Evolutionary conservation across 2,888 invertebrate genomes (phyloP).

Genomic region (Atrina japonica): DNA sequence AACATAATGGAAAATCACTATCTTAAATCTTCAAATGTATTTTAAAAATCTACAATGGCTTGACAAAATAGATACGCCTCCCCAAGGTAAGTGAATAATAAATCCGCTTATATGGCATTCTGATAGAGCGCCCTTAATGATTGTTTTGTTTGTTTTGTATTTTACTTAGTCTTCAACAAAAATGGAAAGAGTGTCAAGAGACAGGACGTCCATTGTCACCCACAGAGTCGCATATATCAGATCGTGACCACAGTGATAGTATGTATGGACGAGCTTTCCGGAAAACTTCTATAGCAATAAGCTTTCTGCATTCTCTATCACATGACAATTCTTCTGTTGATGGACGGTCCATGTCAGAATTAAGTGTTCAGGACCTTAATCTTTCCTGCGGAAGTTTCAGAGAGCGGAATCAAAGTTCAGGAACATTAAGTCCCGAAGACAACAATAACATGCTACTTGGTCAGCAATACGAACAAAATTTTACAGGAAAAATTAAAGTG

Average conservation of each 20-base stretch:
- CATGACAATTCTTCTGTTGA: conserved; percentile 27
- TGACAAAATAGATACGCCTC: too few species aligned
- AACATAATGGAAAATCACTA: too few species aligned
- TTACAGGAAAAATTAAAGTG: too few species aligned
- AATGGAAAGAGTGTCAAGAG: conserved; percentile 45
- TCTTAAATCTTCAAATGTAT: too few species aligned
- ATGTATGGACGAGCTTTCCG: conserved; percentile 64
- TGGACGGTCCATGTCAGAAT: conserved; percentile 37
- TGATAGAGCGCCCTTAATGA: too few species aligned
- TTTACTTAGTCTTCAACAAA: conserved; percentile 54
- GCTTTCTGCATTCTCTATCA: conserved; percentile 53
- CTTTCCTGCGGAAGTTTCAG: conserved; percentile 42
- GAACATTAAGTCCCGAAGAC: conserved; percentile 22
- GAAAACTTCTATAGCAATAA: conserved; percentile 56
- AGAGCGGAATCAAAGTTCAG: conserved; percentile 18
- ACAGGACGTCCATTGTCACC: conserved; percentile 59
- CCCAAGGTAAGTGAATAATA: too few species aligned
- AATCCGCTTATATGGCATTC: too few species aligned
- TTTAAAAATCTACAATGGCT: too few species aligned
- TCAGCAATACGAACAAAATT: too few species aligned
- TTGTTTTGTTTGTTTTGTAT: background rate
- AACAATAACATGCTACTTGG: too few species aligned
- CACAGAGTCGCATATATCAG: conserved; percentile 58
- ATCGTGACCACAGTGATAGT: conserved; percentile 52
- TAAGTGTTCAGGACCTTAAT: conserved; percentile 40